Conservation (phyloP, 1,140 invertebrate species). For the Pomacea maculata region DNA sequence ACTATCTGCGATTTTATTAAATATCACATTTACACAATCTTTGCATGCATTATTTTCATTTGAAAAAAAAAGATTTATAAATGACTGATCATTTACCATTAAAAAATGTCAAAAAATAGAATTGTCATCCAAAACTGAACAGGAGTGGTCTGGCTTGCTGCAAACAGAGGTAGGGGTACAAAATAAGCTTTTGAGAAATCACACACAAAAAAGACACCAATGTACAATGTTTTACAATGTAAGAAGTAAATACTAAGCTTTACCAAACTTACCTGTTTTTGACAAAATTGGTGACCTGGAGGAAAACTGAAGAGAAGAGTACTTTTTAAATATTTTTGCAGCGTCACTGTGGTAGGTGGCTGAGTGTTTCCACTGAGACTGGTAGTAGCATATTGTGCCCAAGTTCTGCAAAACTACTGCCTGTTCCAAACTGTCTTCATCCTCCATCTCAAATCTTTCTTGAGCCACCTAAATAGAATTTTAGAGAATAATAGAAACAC, state of each 20-base stretch:
- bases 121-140: too few species aligned
- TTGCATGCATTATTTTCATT: too few species aligned
- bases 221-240: neutral
- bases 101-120: too few species aligned
- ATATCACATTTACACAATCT: too few species aligned
- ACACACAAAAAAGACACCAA: neutral
- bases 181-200: neutral
- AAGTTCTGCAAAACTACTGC: conserved; percentile 20
- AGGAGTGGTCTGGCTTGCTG: neutral
- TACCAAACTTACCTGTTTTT: neutral
- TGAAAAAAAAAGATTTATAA: too few species aligned
- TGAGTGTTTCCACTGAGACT: neutral
- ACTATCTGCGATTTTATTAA: too few species aligned
- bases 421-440: conserved; percentile 4
- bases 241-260: neutral
- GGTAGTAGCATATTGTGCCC: conserved; percentile 6
- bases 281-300: neutral
- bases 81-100: too few species aligned
- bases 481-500: too few species aligned
- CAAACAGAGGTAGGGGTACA: neutral
- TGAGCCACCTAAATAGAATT: neutral
- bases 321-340: conserved; percentile 9
- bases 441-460: neutral
- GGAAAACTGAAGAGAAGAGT: neutral
- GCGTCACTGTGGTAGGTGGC: conserved; percentile 3